Conservation (phyloP, 1,140 invertebrate genomes). For the Nautilus pompilius region DNA sequence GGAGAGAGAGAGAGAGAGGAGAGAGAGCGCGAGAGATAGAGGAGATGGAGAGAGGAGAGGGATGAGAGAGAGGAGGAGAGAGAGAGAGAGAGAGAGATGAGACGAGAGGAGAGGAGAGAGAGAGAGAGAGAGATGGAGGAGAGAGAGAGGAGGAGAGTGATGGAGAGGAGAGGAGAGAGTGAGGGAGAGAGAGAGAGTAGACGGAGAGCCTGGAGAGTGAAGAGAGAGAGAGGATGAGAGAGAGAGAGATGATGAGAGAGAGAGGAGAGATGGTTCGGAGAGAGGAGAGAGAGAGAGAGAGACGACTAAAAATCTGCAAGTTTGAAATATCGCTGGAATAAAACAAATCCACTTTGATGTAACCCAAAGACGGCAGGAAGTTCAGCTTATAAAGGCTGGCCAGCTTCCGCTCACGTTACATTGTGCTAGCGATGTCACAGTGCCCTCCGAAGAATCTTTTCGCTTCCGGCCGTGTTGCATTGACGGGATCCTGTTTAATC, state of each 20-base stretch:
- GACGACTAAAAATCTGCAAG: no score
- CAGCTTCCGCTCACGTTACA: no score
- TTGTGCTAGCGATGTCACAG: no score
- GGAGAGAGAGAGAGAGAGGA: slow-evolving; percentile 15
- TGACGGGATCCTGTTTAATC: no score
- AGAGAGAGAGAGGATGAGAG: neutral
- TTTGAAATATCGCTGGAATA: no score
- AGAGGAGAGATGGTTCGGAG: neutral
- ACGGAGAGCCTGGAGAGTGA: neutral
- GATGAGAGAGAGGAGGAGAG: slow-evolving; percentile 5
- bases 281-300: neutral
- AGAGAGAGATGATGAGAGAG: neutral
- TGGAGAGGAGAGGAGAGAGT: neutral
- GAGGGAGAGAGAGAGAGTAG: neutral
- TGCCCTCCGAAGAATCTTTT: no score
- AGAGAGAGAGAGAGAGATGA: slow-evolving; percentile 3
- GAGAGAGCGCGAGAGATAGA: slow-evolving; percentile 7
- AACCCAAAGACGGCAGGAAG: no score
- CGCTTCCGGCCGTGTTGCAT: no score
- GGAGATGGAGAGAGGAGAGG: neutral
- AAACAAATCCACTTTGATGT: no score
- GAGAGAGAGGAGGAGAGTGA: neutral
- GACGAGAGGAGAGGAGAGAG: neutral
- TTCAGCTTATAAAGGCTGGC: no score
- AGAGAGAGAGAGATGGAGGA: neutral